These are phyloP conservation scores for Saxidomus purpurata DNA, from an alignment of 1,140 invertebrate genomes.

Conservation along the genomic window DNA sequence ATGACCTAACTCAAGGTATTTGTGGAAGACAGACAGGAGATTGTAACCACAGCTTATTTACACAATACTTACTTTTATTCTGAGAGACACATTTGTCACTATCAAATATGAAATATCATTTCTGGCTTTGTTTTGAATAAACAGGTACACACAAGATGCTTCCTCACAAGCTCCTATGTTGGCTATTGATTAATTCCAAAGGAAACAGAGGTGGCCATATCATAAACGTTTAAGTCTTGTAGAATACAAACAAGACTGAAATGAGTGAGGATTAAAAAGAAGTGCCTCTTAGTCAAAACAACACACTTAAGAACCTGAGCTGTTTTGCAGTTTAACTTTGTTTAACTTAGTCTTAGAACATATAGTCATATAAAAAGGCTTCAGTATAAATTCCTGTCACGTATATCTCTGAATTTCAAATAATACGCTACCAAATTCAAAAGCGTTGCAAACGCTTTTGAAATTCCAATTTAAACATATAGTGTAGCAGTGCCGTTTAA, in stretches of 20 bases:
- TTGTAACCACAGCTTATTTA: slow-evolving; percentile 28
- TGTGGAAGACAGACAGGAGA: neutral
- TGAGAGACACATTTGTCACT: slow-evolving; percentile 29
- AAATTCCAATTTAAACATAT: no score
- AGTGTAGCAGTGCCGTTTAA: no score
- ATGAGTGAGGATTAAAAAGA: neutral
- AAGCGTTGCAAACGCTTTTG: no score
- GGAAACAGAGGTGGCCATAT: neutral
- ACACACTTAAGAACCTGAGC: neutral
- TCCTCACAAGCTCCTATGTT: slow-evolving; percentile 20
- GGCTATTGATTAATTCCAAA: slow-evolving; percentile 32
- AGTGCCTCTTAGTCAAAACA: slow-evolving; percentile 11
- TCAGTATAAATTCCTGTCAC: no score
- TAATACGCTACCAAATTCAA: no score
- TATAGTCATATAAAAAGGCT: no score
- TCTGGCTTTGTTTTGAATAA: neutral
- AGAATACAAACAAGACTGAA: slow-evolving; percentile 15
- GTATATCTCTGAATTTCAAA: no score
- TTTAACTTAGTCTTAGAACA: no score
- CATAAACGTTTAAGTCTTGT: slow-evolving; percentile 22
- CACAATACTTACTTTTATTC: slow-evolving; percentile 16
- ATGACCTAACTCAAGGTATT: slow-evolving; percentile 46
- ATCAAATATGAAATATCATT: slow-evolving; percentile 18
- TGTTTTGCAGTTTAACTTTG: neutral
- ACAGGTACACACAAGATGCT: neutral